Conservation (phyloP, 2,113 vertebrate species). For the Addax nasomaculatus region DNA sequence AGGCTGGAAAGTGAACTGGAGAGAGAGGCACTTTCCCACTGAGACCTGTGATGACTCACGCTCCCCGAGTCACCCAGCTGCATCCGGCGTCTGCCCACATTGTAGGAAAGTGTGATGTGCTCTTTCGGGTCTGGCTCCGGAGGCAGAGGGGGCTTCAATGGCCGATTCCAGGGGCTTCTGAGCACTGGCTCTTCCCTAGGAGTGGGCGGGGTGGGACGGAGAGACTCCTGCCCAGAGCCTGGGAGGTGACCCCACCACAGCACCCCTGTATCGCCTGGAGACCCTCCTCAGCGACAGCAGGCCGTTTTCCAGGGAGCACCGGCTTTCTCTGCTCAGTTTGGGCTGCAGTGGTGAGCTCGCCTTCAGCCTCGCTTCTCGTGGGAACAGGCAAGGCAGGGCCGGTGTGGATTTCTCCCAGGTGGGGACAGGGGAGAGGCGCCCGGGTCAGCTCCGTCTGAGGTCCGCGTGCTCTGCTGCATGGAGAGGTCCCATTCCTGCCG, state of each 20-base stretch:
- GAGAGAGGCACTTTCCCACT: too few species aligned
- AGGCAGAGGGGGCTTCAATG: background rate
- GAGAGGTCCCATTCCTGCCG: rapidly evolving
- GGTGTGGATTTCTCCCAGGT: rapidly evolving
- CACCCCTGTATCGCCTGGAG: background rate
- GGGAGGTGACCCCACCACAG: background rate
- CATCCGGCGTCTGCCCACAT: rapidly evolving
- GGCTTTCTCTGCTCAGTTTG: rapidly evolving
- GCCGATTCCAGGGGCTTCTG: background rate
- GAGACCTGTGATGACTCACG: background rate
- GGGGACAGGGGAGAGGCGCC: rapidly evolving
- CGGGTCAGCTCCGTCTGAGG: rapidly evolving
- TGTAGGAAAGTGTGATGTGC: rapidly evolving
- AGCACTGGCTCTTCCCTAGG: background rate
- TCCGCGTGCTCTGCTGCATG: rapidly evolving
- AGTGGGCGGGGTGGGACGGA: rapidly evolving
- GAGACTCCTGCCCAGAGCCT: rapidly evolving
- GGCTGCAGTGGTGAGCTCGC: rapidly evolving
- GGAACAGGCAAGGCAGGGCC: rapidly evolving
- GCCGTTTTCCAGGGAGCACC: background rate
- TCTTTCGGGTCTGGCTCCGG: too few species aligned
- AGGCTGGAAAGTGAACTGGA: background rate
- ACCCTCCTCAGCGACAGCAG: background rate
- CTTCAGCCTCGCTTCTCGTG: background rate
- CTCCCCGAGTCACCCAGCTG: rapidly evolving